Percentiles rank a stretch among this genome's conserved stretches.
phyloP scores from a whole-genome alignment of 2,797 vertebrate species.

The Pangasius djambal region DNA sequence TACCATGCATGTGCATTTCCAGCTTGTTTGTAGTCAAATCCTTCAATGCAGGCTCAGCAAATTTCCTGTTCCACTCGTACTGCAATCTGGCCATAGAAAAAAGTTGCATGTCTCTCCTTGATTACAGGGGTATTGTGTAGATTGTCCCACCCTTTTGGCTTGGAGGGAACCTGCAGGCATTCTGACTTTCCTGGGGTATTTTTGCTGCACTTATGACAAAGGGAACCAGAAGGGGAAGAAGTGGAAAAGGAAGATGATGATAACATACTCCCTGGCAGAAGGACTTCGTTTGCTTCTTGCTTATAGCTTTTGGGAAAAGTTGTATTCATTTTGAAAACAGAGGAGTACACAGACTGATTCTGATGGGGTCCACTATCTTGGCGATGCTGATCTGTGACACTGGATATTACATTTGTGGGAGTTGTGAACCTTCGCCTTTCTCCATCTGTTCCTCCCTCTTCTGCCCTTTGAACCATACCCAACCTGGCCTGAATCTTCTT shows the following conservation, averaged over 20 bases:
- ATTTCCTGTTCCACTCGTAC: constrained; percentile 80
- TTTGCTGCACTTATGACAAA: constrained; percentile 53
- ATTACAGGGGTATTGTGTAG: constrained; percentile 71
- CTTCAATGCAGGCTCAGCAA: constrained; percentile 60
- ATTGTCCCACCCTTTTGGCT: constrained; percentile 68
- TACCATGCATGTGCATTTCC: neutral
- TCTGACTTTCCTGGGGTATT: constrained; percentile 47
- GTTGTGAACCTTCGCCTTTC: constrained; percentile 48
- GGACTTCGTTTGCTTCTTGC: constrained; percentile 54
- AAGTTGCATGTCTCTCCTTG: constrained; percentile 73
- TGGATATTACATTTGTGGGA: constrained; percentile 50
- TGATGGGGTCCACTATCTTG: constrained; percentile 50
- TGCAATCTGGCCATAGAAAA: constrained; percentile 80
- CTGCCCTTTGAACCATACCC: constrained; percentile 50
- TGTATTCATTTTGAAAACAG: constrained; percentile 69
- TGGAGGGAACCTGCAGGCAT: constrained; percentile 72
- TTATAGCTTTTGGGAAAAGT: constrained; percentile 57
- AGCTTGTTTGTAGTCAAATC: neutral
- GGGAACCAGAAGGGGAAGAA: constrained; percentile 40
- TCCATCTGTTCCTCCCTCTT: constrained; percentile 35
- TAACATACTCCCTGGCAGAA: constrained; percentile 51
- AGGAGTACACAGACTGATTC: constrained; percentile 57
- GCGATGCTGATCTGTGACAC: constrained; percentile 36
- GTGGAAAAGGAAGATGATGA: constrained; percentile 37
- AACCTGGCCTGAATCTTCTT: constrained; percentile 69